Percentiles rank a stretch among this genome's conserved stretches.
These are phyloP conservation scores for Antheraea pernyi DNA, from an alignment of 1,140 invertebrate species.

Conservation along the genomic window DNA sequence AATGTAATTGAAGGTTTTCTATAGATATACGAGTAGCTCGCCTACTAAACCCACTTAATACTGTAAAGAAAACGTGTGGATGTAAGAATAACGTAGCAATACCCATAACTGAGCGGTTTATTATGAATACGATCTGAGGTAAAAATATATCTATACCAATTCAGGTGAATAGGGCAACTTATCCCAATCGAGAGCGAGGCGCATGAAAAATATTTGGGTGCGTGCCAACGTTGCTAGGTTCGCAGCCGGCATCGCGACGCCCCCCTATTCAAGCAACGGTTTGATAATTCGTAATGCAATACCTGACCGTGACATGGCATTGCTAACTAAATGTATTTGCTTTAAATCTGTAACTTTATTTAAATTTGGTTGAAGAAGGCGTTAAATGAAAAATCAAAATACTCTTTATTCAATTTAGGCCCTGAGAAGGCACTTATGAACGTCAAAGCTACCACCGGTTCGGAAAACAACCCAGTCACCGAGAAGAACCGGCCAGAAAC, in stretches of 20 bases:
- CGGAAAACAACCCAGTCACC: too few species aligned
- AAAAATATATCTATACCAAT: slow-evolving; percentile 35
- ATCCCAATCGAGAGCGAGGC: slow-evolving; percentile 50
- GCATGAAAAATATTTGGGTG: slow-evolving; percentile 69
- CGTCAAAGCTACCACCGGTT: too few species aligned
- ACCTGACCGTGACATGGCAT: slow-evolving; percentile 42
- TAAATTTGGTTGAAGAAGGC: too few species aligned
- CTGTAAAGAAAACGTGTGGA: neutral
- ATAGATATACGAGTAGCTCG: too few species aligned
- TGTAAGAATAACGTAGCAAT: neutral
- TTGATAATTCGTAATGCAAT: slow-evolving; percentile 48
- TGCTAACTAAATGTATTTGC: slow-evolving; percentile 6
- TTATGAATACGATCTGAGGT: neutral
- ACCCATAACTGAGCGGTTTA: neutral
- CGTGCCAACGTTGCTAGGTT: slow-evolving; percentile 53
- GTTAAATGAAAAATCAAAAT: too few species aligned
- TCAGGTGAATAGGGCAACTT: slow-evolving; percentile 69
- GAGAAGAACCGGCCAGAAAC: too few species aligned
- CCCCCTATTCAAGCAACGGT: slow-evolving; percentile 33
- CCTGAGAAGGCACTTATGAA: too few species aligned
- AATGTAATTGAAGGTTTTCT: neutral
- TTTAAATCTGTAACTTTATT: neutral
- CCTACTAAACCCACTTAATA: neutral
- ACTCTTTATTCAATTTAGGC: too few species aligned
- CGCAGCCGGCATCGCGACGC: slow-evolving; percentile 39